phyloP scores from a whole-genome alignment of 2,888 invertebrate species.

The Leptinotarsa peninsularis region DNA sequence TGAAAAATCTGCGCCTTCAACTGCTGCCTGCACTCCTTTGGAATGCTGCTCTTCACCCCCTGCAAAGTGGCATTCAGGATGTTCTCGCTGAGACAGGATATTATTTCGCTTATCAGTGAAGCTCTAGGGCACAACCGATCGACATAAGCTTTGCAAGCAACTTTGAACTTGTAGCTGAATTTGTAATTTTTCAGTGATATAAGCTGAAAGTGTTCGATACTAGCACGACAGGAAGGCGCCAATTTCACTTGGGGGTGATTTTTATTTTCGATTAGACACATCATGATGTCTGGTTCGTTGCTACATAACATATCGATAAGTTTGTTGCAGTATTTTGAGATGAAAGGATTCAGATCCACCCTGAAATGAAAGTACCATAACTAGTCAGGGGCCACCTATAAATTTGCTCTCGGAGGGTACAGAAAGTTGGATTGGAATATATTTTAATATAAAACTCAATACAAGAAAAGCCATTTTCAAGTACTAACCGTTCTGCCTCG shows the following conservation, averaged over 20 bases:
- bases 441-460: neutral
- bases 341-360: constrained; percentile 88
- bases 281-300: constrained; percentile 89
- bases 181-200: constrained; percentile 93
- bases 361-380: neutral
- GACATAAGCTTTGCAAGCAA: constrained; percentile 89
- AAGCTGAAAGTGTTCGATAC: constrained; percentile 97
- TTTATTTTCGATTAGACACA: constrained; percentile 93
- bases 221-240: constrained; percentile 87
- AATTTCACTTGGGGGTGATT: constrained; percentile 75
- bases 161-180: constrained; percentile 94
- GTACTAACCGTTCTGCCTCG: constrained; percentile 78
- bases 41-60: constrained; percentile 81
- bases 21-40: constrained; percentile 91
- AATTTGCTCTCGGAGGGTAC: neutral
- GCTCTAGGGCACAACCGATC: constrained; percentile 76
- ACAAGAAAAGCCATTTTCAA: neutral
- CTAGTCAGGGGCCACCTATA: neutral
- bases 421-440: neutral
- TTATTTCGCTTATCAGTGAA: constrained; percentile 83
- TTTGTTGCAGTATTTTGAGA: constrained; percentile 84
- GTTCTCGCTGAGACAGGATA: constrained; percentile 89
- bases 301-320: constrained; percentile 83
- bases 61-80: constrained; percentile 89
- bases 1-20: constrained; percentile 91